Conservation (phyloP, 2,113 vertebrate species). For the Trogon surrucura region DNA sequence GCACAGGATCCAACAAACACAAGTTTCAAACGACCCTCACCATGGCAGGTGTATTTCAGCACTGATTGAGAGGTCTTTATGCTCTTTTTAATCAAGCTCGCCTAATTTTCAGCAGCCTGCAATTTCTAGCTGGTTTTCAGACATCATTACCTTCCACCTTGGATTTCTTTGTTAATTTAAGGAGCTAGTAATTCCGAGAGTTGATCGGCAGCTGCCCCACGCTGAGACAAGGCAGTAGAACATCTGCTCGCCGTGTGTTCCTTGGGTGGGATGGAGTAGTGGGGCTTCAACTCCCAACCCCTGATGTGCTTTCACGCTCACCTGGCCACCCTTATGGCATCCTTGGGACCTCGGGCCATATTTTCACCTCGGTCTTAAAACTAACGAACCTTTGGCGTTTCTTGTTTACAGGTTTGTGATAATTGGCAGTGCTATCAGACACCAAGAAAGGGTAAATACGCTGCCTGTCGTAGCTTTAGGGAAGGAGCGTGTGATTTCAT, state of each 20-base stretch:
- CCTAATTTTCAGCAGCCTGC: neutral
- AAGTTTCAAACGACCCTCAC: neutral
- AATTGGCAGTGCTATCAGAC: neutral
- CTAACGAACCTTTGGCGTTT: neutral
- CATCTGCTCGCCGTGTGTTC: neutral
- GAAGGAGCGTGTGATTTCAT: neutral
- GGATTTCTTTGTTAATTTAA: neutral
- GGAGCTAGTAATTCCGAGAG: neutral
- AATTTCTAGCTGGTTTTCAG: neutral
- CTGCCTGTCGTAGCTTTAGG: neutral
- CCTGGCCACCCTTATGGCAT: neutral
- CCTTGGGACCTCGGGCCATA: neutral
- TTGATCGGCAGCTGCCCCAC: neutral
- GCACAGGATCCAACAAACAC: accelerated
- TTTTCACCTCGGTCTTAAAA: neutral
- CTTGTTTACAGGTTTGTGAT: neutral
- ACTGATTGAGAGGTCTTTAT: neutral
- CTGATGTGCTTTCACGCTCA: neutral
- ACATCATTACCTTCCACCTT: constrained; percentile 4
- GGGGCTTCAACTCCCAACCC: neutral
- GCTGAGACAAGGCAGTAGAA: neutral
- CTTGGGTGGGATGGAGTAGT: neutral
- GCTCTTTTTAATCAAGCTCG: neutral
- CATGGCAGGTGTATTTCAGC: neutral
- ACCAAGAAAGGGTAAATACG: neutral